Evolutionary conservation across 2,797 vertebrate species (phyloP).

Genomic region (Octomys mimax): DNA sequence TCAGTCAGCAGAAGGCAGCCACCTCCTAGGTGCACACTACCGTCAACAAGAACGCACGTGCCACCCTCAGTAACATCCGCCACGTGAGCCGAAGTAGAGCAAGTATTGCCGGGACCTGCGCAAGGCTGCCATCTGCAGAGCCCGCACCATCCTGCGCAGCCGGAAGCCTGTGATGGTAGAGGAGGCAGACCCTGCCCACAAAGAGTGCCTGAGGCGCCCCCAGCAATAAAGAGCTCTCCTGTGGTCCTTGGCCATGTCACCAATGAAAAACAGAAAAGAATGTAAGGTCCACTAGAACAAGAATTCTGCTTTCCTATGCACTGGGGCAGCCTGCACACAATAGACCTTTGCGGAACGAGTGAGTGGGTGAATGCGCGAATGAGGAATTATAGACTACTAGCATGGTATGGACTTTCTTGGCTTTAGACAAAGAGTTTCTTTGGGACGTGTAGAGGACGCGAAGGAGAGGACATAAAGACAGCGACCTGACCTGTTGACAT

Average conservation of each 20-base stretch:
- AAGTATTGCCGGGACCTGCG: conserved; percentile 95
- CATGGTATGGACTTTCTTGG: conserved; percentile 2
- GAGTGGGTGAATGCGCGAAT: neutral
- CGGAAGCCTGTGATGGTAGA: no score
- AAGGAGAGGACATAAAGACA: neutral
- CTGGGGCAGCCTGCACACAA: neutral
- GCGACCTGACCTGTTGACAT: neutral
- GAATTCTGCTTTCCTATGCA: neutral
- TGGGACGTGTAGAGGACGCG: neutral
- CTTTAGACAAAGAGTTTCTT: neutral
- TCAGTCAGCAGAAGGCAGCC: conserved; percentile 93
- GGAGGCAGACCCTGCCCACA: no score
- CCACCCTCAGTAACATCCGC: conserved; percentile 94
- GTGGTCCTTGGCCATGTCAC: no score
- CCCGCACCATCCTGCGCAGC: no score
- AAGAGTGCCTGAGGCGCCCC: no score
- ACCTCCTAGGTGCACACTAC: conserved; percentile 93
- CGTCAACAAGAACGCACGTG: conserved; percentile 95
- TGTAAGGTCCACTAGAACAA: neutral
- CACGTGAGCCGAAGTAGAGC: conserved; percentile 95
- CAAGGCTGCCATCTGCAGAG: conserved; percentile 93
- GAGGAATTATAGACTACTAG: neutral
- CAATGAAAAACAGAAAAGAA: no score
- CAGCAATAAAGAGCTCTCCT: no score
- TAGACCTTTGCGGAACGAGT: neutral